Conservation (phyloP, 2,888 invertebrate species). For the Balanococcus diminutus region DNA sequence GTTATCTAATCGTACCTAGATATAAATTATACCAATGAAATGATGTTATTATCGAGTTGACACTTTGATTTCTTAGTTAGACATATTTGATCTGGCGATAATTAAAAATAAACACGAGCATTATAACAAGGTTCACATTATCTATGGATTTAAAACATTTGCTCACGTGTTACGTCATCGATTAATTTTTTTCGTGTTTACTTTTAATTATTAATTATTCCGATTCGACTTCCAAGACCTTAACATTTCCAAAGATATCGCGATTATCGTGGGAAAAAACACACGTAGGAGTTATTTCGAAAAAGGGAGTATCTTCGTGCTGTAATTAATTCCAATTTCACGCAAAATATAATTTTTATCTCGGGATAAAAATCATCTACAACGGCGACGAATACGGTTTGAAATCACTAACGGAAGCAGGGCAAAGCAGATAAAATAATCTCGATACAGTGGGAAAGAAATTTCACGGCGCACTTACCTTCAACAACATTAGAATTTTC, state of each 20-base stretch:
- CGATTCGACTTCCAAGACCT: neutral
- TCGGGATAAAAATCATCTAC: neutral
- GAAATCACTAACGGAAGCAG: neutral
- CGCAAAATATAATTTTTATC: neutral
- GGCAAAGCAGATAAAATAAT: neutral
- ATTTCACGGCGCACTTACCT: constrained; percentile 73
- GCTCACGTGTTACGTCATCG: neutral
- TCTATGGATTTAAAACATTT: neutral
- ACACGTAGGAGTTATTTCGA: neutral
- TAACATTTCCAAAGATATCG: neutral
- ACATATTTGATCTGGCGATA: neutral
- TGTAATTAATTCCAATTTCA: neutral
- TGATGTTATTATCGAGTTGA: neutral
- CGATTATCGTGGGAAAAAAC: neutral
- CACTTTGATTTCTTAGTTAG: neutral
- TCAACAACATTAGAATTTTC: constrained; percentile 93
- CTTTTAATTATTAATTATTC: neutral
- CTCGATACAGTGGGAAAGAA: neutral
- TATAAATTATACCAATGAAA: neutral
- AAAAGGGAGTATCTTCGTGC: too few relatives aligned
- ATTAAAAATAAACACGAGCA: neutral
- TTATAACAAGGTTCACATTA: neutral
- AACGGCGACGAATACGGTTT: neutral
- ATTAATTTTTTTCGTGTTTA: constrained; percentile 18
- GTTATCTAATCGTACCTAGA: constrained; percentile 26